Conservation (phyloP, 2,797 vertebrate species). For the Chelon auratus region DNA sequence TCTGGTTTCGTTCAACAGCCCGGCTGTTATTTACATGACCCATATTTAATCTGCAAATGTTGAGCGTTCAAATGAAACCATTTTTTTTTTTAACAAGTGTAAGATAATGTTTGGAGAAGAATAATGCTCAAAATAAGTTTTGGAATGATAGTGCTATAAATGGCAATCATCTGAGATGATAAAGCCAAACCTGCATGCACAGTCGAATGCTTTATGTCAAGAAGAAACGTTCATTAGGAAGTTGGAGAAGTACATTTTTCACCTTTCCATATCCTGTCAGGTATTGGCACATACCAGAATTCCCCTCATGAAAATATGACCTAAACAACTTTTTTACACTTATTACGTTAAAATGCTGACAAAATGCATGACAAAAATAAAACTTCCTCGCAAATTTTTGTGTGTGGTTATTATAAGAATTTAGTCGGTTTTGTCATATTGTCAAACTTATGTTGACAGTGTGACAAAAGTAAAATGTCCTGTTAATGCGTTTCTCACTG, state of each 20-base stretch:
- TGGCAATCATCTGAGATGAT: conserved; percentile 3
- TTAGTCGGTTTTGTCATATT: too few species aligned
- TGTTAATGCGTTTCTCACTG: too few species aligned
- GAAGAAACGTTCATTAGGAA: conserved; percentile 3
- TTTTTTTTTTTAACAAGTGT: neutral
- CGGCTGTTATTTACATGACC: neutral
- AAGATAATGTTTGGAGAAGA: neutral
- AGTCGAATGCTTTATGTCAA: conserved; percentile 10
- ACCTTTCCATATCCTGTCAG: conserved; percentile 9
- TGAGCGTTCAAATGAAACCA: neutral
- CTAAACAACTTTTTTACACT: neutral
- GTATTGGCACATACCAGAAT: neutral
- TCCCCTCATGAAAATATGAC: neutral
- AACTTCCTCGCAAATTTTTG: too few species aligned
- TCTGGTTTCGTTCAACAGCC: conserved; percentile 30
- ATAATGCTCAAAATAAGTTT: neutral
- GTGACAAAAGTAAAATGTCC: too few species aligned
- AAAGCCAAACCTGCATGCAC: neutral
- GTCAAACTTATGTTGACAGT: too few species aligned
- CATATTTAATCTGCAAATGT: conserved; percentile 8
- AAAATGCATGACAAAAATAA: too few species aligned
- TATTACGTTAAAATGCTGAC: too few species aligned
- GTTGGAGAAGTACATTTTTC: neutral
- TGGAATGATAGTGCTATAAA: conserved; percentile 2
- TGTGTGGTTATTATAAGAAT: too few species aligned